Percentiles rank a stretch among this genome's conserved stretches.
phyloP scores from a whole-genome alignment of 1,140 invertebrate species.

The Harlomillsia oculata region DNA sequence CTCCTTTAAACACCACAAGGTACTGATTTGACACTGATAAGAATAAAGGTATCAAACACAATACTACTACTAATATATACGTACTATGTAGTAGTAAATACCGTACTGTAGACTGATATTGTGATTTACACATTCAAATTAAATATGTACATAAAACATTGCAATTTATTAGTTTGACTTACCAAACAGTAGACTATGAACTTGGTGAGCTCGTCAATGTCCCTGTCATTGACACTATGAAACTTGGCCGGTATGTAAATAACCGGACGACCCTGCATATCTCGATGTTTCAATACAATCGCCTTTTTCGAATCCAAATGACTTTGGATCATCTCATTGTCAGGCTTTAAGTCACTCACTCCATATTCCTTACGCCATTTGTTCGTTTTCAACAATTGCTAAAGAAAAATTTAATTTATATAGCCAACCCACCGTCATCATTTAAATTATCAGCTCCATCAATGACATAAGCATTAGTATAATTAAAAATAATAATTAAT shows the following conservation, averaged over 20 bases:
- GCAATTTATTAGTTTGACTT: conserved; percentile 35
- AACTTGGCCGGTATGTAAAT: conserved; percentile 65
- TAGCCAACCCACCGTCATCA: too few relatives aligned
- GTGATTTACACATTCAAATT: too few relatives aligned
- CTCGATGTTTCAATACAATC: conserved; percentile 55
- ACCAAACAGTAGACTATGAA: conserved; percentile 65
- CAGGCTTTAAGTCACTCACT: conserved; percentile 47
- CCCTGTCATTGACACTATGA: conserved; percentile 57
- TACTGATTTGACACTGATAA: too few relatives aligned
- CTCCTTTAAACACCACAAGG: too few relatives aligned
- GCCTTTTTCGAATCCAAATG: conserved; percentile 53
- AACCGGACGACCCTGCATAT: conserved; percentile 58
- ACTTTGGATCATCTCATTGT: conserved; percentile 51
- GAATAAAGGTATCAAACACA: too few relatives aligned
- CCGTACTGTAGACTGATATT: too few relatives aligned
- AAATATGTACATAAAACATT: not conserved
- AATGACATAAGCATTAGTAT: not conserved
- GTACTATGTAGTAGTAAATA: not conserved
- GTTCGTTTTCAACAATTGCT: conserved; percentile 65
- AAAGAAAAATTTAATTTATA: conserved; percentile 38
- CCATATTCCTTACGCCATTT: conserved; percentile 64
- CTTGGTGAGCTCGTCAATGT: conserved; percentile 62
- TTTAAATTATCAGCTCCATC: too few relatives aligned
- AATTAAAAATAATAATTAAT: not conserved
- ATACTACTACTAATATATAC: too few relatives aligned